Evolutionary conservation across 2,797 vertebrate genomes (phyloP), one percentile per base, ranked within the genome.

Genomic region (Melopsittacus undulatus): DNA sequence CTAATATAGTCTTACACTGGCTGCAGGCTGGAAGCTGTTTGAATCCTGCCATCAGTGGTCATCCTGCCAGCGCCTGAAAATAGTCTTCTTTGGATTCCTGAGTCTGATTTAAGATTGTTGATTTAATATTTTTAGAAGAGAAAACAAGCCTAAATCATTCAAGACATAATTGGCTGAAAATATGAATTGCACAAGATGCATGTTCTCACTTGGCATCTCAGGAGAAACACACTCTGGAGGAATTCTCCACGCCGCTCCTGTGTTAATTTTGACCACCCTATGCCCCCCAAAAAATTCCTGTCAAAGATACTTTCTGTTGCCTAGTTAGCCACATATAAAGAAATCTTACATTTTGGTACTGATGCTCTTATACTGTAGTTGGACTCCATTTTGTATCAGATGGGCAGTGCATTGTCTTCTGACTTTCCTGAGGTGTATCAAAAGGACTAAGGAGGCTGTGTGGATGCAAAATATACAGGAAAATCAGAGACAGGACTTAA

Each of bases 91-190:
- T 94, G 74, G 92, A 93, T 96, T 95, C 86, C 83, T 54, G 61
- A 64, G 63, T 64, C 56, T 83, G 85, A 89, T 93, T 93, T 95
- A 92, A 93, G 83, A 61, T 77, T 64, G 93, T 88, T 95, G 87
- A 72, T 93, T 75, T 84, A 87, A 89, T 90, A 97, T 94, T 93
- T 95, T 94, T 91, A 94, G 93, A 90, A 93, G 63, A 54, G 83
- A 87, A 91, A 96, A 84, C 82, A 92, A 70, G 40, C 19, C 42
- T 93, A 88, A 91, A 91, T 87, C 72, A 73, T 54, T 38, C 23
- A 29, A 72, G 64, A 90, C 77, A 24, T 89, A 49, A 70, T 84
- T 94, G 79, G 36, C 77, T 91, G 75, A 56, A 89, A 29, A 84
- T n/a, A 19, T 59, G 46, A 83, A 80, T 85, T 96, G 73, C 83